Conservation (phyloP, 2,113 vertebrate genomes). For the Sialia sialis region DNA sequence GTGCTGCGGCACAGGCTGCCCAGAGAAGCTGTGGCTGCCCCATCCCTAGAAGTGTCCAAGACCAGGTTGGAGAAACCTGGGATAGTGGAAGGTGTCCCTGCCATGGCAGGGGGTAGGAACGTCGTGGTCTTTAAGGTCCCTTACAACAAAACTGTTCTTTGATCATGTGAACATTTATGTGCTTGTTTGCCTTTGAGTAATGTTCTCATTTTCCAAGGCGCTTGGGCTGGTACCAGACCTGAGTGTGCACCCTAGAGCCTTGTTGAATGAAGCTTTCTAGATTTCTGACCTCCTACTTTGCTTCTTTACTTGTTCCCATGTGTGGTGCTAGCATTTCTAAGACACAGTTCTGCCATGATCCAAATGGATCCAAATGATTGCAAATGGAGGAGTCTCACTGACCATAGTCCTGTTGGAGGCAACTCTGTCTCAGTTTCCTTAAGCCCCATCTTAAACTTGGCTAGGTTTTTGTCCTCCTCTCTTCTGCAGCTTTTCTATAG, state of each 20-base stretch:
- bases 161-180: not conserved
- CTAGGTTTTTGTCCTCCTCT: not conserved
- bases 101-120: not conserved
- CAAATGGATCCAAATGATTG: too few species aligned
- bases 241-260: not conserved
- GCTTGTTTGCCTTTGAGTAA: not conserved
- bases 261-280: not conserved
- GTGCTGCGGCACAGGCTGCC: not conserved
- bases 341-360: not conserved
- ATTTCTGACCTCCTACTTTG: not conserved
- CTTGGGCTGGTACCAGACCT: not conserved
- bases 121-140: not conserved
- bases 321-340: not conserved
- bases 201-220: not conserved
- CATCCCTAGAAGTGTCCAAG: not conserved
- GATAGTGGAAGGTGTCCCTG: not conserved
- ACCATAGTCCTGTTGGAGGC: not conserved
- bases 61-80: not conserved
- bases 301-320: not conserved
- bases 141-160: not conserved
- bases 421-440: not conserved
- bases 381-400: not conserved
- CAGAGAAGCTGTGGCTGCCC: not conserved
- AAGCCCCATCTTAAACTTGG: not conserved
- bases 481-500: not conserved